Evolutionary conservation across 2,888 invertebrate genomes (phyloP).

Genomic region (Mimachlamys varia): DNA sequence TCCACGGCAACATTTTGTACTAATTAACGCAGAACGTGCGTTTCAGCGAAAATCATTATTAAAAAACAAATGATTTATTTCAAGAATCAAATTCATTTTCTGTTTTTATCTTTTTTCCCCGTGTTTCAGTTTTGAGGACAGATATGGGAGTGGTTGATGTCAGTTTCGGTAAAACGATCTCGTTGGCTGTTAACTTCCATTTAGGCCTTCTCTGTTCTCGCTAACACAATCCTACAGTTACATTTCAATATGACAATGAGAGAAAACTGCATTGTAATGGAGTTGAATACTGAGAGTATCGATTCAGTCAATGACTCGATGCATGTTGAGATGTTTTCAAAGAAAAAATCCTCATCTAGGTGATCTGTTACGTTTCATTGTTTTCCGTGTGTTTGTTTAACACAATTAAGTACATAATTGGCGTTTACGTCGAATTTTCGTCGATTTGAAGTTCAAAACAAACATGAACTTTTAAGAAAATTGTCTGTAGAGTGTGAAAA

Average conservation of each 20-base stretch:
- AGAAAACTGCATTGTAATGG: neutral
- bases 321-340: too few species aligned
- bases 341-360: too few species aligned
- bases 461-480: neutral
- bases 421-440: neutral
- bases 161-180: neutral
- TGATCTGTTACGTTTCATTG: neutral
- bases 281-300: neutral
- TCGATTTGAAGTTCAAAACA: neutral
- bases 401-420: neutral
- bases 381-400: neutral
- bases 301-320: neutral
- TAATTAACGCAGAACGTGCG: conserved; percentile 24
- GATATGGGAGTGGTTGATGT: neutral
- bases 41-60: conserved; percentile 5
- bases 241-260: neutral
- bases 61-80: conserved; percentile 25
- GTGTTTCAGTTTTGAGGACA: conserved; percentile 19
- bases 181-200: neutral
- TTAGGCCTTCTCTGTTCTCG: neutral
- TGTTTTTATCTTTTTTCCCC: neutral
- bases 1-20: conserved; percentile 20
- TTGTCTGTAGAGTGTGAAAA: neutral
- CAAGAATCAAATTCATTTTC: conserved; percentile 36
- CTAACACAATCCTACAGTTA: neutral